Evolutionary conservation across 2,888 invertebrate species (phyloP).

Genomic region (Drosophila robusta): DNA sequence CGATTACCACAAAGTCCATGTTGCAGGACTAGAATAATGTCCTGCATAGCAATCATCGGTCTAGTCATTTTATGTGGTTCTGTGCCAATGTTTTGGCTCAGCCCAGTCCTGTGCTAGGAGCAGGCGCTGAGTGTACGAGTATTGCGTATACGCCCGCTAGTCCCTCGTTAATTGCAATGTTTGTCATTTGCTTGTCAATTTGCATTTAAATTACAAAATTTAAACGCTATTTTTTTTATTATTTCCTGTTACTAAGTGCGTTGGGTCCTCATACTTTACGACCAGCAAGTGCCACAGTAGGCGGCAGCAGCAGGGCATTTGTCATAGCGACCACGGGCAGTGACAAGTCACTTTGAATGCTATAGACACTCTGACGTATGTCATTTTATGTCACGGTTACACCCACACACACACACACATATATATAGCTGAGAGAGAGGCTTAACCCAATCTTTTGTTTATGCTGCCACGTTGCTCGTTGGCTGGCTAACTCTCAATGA

Average conservation of each 20-base stretch:
- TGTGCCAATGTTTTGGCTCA: slow-evolving; percentile 12
- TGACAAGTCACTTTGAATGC: slow-evolving; percentile 22
- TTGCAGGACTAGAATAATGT: slow-evolving; percentile 48
- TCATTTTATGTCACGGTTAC: slow-evolving; percentile 15
- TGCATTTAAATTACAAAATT: slow-evolving; percentile 83
- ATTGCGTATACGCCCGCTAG: slow-evolving; percentile 71
- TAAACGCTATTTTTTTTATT: slow-evolving; percentile 53
- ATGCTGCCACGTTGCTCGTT: slow-evolving; percentile 12
- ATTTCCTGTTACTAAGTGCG: slow-evolving; percentile 22
- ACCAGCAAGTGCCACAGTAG: slow-evolving; percentile 20
- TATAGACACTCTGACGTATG: slow-evolving; percentile 48
- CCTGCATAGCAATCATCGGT: slow-evolving; percentile 20
- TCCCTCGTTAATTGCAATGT: slow-evolving; percentile 79
- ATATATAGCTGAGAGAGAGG: slow-evolving; percentile 5
- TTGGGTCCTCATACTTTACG: slow-evolving; percentile 35
- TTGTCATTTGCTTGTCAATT: slow-evolving; percentile 79
- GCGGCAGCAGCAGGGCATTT: slow-evolving; percentile 37
- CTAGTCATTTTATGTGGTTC: slow-evolving; percentile 17
- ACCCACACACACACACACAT: neutral
- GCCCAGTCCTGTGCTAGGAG: neutral
- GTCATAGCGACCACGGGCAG: slow-evolving; percentile 45
- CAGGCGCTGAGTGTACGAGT: slow-evolving; percentile 12
- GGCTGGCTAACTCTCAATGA: slow-evolving; percentile 52
- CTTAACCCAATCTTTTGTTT: slow-evolving; percentile 67
- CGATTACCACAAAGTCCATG: slow-evolving; percentile 8